Evolutionary conservation across 2,113 vertebrate species (phyloP), one percentile per base, ranked within the genome.

Genomic region (Entomyzon cyanotis): DNA sequence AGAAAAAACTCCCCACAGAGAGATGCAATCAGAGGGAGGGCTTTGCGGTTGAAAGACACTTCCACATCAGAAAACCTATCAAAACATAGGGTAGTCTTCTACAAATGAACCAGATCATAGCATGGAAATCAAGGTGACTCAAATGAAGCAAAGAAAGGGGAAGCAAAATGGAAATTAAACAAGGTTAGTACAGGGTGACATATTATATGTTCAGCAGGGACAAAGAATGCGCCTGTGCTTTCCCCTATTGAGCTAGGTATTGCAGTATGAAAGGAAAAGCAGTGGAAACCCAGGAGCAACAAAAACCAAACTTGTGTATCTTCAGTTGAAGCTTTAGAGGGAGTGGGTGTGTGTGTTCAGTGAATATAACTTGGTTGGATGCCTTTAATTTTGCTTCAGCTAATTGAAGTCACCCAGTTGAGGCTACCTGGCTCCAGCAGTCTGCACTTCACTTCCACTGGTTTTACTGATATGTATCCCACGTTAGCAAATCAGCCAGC

Each of bases 371-470:
- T 84, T 75, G 90, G 56, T 58, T 91, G 81, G 77, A 44, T 94
- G 84, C 68, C 44, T 87, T 82, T 73, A 68, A 91, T 87, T 94
- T 91, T 87, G 69, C 69, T 87, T 78, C 49, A 64, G 62, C 58
- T 95, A 62, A 86, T 69, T 91, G 80, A 93, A 90, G 52, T 87
- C 44, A 27, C 71, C 49, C 58, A 75, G 0, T 17, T 87, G 89
- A 95, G 31, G 77, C 41, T 79, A 78, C 84, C 73, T 89, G 91
- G 78, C 93, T 96, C 87, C 91, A 65, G 87, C 65, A 76, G 89
- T 92, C 93, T 95, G 52, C 60, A 33, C 78, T 95, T 93, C 9
- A 1, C 35, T 93, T 91, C 80, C 85, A 67, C 78, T 55, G 59
- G 30, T 89, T 68, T 95, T 74, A 41, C 56, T 59, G 85, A 71